Evolutionary conservation across 2,888 invertebrate genomes (phyloP), one percentile per base, ranked within the genome.

Genomic region (Drosophila tanythrix): DNA sequence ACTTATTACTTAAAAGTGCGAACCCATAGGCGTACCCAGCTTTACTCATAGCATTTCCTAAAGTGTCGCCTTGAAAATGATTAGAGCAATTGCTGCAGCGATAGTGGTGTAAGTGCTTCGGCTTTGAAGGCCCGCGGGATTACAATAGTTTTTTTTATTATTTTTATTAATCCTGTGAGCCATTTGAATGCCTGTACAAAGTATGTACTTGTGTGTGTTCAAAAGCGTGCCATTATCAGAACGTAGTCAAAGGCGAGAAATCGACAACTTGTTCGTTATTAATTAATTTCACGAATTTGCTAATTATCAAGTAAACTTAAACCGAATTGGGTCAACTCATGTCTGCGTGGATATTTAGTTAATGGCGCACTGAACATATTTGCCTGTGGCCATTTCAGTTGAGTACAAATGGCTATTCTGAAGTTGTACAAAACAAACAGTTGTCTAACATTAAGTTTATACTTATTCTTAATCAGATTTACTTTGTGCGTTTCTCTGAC

Each of bases 311-410:
- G n/a, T 40, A 40, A 10, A 40, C 10, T 10, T n/a, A n/a, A 40
- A n/a, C 40, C n/a, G 40, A 40, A n/a, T 2, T 10, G n/a, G n/a
- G 3, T 10, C 40, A 40, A 40, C 18, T 40, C 10, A 40, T n/a
- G 3, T 38, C n/a, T 8, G 38, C 2, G 1, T 18, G 8, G 38
- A 1, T 38, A 38, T 18, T 18, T 8, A 38, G 38, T 18, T 8
- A 40, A 40, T 40, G n/a, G 10, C 40, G n/a, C n/a, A n/a, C 2
- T n/a, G 10, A 40, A n/a, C 10, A 5, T 11, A 11, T n/a, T 40
- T 10, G n/a, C 1, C 10, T 2, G n/a, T 1, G 4, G 10, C 2
- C 40, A 11, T n/a, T n/a, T 40, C n/a, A 40, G 0, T n/a, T n/a
- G 40, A 40, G n/a, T 40, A n/a, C 38, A 40, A 38, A 18, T 38